These are phyloP conservation scores for Lepetodrilus schrolli DNA, from an alignment of 2,888 invertebrate genomes.

Conservation along the genomic window DNA sequence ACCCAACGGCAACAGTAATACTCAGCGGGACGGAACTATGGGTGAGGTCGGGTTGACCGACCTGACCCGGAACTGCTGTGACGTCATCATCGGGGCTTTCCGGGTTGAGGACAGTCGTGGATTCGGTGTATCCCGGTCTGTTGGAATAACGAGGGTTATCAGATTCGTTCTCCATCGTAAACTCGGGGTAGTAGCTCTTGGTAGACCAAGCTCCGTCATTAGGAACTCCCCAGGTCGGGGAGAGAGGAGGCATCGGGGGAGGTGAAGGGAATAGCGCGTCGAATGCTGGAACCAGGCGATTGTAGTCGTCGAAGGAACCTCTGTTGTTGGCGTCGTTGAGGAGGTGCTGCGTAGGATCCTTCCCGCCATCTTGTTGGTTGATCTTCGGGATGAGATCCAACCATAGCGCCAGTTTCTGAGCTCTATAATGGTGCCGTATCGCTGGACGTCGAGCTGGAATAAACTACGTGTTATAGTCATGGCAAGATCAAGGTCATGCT, in stretches of 20 bases:
- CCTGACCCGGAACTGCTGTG: slow-evolving; percentile 15
- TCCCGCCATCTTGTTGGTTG: slow-evolving; percentile 86
- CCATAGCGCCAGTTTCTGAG: slow-evolving; percentile 96
- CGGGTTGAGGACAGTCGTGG: background rate
- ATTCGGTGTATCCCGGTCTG: background rate
- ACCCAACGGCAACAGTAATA: slow-evolving; percentile 88
- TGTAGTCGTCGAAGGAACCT: slow-evolving; percentile 88
- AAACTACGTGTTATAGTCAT: background rate
- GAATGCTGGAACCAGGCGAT: slow-evolving; percentile 79
- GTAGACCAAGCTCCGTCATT: slow-evolving; percentile 30
- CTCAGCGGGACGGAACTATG: slow-evolving; percentile 66
- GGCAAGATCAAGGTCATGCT: background rate
- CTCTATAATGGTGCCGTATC: slow-evolving; percentile 93
- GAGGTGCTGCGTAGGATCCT: slow-evolving; percentile 89
- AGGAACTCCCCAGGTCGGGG: slow-evolving; percentile 39
- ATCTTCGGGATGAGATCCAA: slow-evolving; percentile 93
- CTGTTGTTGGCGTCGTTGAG: slow-evolving; percentile 88
- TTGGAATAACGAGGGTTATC: background rate
- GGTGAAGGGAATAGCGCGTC: slow-evolving; percentile 55
- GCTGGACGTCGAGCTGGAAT: slow-evolving; percentile 89
- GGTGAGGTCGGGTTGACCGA: background rate
- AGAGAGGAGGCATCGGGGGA: slow-evolving; percentile 66
- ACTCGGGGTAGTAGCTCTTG: slow-evolving; percentile 17
- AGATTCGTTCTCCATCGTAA: slow-evolving; percentile 27
- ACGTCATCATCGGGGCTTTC: background rate